Evolutionary conservation across 35 echinoderm and acorn worm genomes (phyloP).

Genomic region (Ophioderma brevispina): DNA sequence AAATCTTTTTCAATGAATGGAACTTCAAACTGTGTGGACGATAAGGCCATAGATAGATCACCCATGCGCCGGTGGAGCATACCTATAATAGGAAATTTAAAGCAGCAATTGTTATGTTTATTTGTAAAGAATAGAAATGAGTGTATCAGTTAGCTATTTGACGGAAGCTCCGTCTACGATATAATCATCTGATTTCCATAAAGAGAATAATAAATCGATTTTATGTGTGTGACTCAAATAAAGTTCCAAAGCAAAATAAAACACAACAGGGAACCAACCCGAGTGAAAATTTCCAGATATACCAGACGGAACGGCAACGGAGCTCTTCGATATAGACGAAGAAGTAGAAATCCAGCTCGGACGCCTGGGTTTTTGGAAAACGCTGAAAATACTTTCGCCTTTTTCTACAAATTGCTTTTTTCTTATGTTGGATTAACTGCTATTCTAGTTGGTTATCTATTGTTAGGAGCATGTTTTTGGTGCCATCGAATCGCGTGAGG

Average conservation of each 20-base stretch:
- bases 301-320: background rate
- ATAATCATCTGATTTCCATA: too few species aligned
- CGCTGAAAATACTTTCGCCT: constrained; percentile 73
- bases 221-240: background rate
- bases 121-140: too few species aligned
- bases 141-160: too few species aligned
- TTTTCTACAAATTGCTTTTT: constrained; percentile 89
- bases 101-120: too few species aligned
- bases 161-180: too few species aligned
- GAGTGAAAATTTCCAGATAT: constrained; percentile 7
- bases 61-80: too few species aligned
- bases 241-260: background rate
- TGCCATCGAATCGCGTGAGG: constrained; percentile 63
- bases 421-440: constrained; percentile 95
- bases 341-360: background rate
- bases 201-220: background rate
- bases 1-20: too few species aligned
- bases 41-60: too few species aligned
- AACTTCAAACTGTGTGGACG: too few species aligned
- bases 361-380: background rate
- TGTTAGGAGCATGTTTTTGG: constrained; percentile 82
- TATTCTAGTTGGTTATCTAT: constrained; percentile 79
- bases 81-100: too few species aligned
- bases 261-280: background rate
- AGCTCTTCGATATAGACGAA: background rate